These are phyloP conservation scores for Callospermophilus lateralis DNA, from an alignment of 2,113 vertebrate species.

Conservation along the genomic window DNA sequence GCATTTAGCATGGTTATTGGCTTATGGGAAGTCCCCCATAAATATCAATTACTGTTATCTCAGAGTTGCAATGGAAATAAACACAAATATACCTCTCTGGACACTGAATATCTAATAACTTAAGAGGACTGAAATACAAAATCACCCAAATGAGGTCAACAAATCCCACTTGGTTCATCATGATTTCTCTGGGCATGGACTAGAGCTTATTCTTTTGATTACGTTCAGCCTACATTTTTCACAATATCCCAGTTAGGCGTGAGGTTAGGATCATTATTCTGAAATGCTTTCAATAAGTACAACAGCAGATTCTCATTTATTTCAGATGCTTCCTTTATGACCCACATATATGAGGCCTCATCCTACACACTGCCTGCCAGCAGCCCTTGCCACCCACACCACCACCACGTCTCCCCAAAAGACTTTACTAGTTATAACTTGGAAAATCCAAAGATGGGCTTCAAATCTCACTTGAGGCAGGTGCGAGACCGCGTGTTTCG, in stretches of 20 bases:
- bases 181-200: neutral
- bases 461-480: neutral
- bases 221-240: conserved; percentile 31
- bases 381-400: neutral
- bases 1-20: neutral
- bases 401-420: neutral
- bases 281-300: conserved; percentile 29
- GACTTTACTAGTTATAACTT: neutral
- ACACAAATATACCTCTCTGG: neutral
- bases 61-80: conserved; percentile 27
- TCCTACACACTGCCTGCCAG: neutral
- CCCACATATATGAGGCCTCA: neutral
- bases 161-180: neutral
- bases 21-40: neutral
- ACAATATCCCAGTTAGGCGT: neutral
- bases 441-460: neutral
- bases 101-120: conserved; percentile 14
- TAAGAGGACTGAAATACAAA: conserved; percentile 18
- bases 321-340: conserved; percentile 11
- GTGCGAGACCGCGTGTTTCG: fast-evolving
- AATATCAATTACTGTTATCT: neutral
- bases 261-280: conserved; percentile 16
- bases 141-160: neutral
- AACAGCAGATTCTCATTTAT: conserved; percentile 13
- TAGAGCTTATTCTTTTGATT: conserved; percentile 59